A percentile compares a stretch with the other conserved stretches of the same genome.
phyloP scores from a whole-genome alignment of 2,113 vertebrate genomes.

The Manacus vitellinus region DNA sequence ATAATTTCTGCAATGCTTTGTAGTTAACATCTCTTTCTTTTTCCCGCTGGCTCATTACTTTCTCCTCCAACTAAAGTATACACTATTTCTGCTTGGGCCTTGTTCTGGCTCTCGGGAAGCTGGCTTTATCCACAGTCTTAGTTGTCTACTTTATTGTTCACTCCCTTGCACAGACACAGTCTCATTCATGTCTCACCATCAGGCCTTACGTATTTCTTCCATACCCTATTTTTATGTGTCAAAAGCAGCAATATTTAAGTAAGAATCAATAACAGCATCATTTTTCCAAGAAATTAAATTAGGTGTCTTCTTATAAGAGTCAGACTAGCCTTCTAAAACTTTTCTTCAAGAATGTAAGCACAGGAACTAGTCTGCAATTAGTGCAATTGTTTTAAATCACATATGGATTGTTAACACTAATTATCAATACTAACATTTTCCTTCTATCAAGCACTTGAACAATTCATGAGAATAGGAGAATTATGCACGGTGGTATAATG shows the following conservation, averaged over 20 bases:
- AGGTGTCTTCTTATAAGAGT: neutral
- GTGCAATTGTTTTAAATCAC: neutral
- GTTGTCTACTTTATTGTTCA: neutral
- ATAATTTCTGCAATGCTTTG: neutral
- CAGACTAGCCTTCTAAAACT: neutral
- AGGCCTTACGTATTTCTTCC: neutral
- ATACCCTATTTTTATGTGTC: neutral
- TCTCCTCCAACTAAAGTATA: neutral
- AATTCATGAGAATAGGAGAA: neutral
- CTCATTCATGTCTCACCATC: neutral
- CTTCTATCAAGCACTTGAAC: neutral
- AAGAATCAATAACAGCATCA: neutral
- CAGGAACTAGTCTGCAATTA: neutral
- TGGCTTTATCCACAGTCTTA: neutral
- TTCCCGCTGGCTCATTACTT: neutral
- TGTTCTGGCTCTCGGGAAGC: neutral
- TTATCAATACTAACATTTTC: neutral
- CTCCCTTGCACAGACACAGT: neutral
- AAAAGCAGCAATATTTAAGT: neutral
- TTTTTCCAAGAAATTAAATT: neutral
- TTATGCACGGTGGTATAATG: neutral
- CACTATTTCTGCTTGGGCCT: neutral
- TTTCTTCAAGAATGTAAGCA: neutral
- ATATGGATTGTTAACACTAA: neutral
- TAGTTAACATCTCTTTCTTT: neutral